Conservation (phyloP, 2,113 vertebrate species). For the Myotis davidii region DNA sequence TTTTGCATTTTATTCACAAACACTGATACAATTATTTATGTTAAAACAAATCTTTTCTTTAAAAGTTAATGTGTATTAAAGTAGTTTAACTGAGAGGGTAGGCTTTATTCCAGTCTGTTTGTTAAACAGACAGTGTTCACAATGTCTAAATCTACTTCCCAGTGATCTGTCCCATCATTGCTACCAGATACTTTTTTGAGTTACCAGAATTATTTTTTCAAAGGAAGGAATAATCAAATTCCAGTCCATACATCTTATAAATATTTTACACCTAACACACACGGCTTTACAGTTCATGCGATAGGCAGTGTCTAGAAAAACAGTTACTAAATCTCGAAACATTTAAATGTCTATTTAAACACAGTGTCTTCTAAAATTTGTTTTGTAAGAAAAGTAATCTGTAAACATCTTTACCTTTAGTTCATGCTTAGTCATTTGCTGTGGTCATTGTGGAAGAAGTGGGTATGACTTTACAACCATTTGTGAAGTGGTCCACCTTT, state of each 20-base stretch:
- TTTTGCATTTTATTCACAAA: conserved; percentile 86
- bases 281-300: conserved; percentile 94
- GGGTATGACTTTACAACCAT: conserved; percentile 82
- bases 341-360: conserved; percentile 93
- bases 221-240: conserved; percentile 83
- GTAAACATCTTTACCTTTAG: conserved; percentile 92
- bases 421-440: conserved; percentile 87
- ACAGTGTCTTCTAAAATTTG: conserved; percentile 89
- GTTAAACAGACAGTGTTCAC: conserved; percentile 82
- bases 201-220: conserved; percentile 80
- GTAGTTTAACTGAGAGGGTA: conserved; percentile 84
- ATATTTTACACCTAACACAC: conserved; percentile 94
- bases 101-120: conserved; percentile 85
- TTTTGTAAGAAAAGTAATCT: conserved; percentile 91
- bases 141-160: conserved; percentile 84
- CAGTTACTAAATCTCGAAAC: conserved; percentile 90
- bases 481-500: conserved; percentile 84
- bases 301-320: conserved; percentile 93
- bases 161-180: conserved; percentile 80
- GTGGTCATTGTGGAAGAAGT: conserved; percentile 74
- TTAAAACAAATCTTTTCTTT: conserved; percentile 85
- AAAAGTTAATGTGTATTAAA: conserved; percentile 88
- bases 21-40: conserved; percentile 85
- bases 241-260: conserved; percentile 90
- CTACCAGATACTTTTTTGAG: conserved; percentile 78